phyloP scores from a whole-genome alignment of 2,888 invertebrate genomes.

The Hecatera dysodea region DNA sequence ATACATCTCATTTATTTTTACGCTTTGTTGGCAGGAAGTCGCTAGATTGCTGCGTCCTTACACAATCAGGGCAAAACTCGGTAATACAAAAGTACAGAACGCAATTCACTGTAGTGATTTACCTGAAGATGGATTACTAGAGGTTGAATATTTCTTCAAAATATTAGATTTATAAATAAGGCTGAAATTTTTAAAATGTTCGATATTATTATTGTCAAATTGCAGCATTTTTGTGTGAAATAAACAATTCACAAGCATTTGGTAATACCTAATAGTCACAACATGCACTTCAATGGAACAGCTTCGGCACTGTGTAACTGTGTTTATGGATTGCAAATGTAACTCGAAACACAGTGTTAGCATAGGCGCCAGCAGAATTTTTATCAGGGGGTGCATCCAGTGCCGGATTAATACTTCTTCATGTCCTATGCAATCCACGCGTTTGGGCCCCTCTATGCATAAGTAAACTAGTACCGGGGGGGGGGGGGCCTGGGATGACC shows the following conservation, averaged over 20 bases:
- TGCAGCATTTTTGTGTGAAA: constrained; percentile 44
- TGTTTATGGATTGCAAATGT: not conserved
- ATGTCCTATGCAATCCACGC: too few relatives aligned
- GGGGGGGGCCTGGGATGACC: too few relatives aligned
- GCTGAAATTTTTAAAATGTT: constrained; percentile 55
- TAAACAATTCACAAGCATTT: constrained; percentile 27
- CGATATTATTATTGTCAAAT: constrained; percentile 59
- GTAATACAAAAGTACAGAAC: constrained; percentile 95
- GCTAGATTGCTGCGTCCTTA: constrained; percentile 96
- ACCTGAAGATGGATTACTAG: constrained; percentile 95
- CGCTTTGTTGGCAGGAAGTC: constrained; percentile 92
- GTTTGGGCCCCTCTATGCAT: too few relatives aligned
- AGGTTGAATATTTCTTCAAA: constrained; percentile 96
- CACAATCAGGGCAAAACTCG: constrained; percentile 96
- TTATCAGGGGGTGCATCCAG: not conserved
- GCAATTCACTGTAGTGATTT: constrained; percentile 98
- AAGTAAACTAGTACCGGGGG: too few relatives aligned
- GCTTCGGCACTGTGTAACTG: constrained; percentile 12
- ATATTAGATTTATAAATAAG: constrained; percentile 89
- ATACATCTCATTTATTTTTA: not conserved
- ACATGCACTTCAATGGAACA: constrained; percentile 9
- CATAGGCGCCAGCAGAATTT: not conserved
- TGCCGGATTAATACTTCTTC: too few relatives aligned
- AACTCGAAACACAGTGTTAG: not conserved
- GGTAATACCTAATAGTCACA: not conserved